Evolutionary conservation across 2,797 vertebrate species (phyloP).

Genomic region (Morelia viridis): DNA sequence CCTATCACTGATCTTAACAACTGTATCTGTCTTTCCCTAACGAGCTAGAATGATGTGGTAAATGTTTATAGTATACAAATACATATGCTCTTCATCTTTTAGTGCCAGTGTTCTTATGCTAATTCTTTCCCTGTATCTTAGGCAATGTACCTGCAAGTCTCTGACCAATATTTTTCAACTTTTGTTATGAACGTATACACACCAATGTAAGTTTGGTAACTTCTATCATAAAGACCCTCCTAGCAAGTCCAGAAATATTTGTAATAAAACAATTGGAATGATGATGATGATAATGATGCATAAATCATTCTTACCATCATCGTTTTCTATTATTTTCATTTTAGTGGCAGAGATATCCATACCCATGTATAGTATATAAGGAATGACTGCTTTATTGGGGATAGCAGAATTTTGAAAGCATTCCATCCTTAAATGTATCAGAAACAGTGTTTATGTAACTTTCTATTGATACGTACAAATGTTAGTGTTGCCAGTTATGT

Average conservation of each 20-base stretch:
- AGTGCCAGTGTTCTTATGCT: background rate
- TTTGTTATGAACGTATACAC: background rate
- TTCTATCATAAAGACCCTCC: background rate
- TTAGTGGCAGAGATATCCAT: background rate
- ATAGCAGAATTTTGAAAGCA: too few species aligned
- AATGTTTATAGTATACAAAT: background rate
- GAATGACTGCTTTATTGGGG: background rate
- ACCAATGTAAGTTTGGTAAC: background rate
- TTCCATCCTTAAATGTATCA: background rate
- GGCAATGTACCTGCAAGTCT: background rate
- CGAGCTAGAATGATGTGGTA: background rate
- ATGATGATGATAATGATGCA: background rate
- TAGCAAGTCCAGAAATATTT: background rate
- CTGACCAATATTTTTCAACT: background rate
- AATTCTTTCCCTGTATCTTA: background rate
- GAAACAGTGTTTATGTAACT: background rate
- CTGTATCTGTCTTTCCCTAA: background rate
- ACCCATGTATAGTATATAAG: background rate
- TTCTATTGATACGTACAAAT: background rate
- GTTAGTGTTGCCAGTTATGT: slow-evolving; percentile 44
- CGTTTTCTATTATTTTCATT: background rate
- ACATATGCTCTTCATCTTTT: background rate
- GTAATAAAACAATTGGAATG: background rate
- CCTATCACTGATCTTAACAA: background rate
- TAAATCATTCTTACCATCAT: background rate